These are phyloP conservation scores for Ceramica pisi DNA, from an alignment of 2,888 invertebrate genomes.

Conservation along the genomic window DNA sequence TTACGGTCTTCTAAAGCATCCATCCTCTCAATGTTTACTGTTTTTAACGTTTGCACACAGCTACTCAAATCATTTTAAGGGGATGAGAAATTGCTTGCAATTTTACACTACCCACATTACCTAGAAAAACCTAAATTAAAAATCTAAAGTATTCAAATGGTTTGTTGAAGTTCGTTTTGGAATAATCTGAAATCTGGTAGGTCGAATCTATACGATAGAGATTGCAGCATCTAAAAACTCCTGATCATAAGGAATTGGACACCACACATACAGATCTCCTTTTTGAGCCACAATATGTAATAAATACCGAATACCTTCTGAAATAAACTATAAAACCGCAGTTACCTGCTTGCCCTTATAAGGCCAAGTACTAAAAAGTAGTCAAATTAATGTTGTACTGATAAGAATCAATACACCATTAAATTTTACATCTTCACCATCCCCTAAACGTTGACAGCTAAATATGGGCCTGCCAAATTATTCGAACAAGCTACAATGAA, in stretches of 20 bases:
- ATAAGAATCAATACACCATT: constrained; percentile 37
- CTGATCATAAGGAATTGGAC: not conserved
- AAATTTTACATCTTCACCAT: constrained; percentile 41
- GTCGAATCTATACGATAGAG: not conserved
- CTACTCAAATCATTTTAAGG: not conserved
- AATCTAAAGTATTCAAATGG: too few species aligned
- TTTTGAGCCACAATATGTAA: constrained; percentile 3
- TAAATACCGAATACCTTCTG: constrained; percentile 13
- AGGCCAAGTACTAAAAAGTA: not conserved
- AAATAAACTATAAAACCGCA: constrained; percentile 13
- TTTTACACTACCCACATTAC: not conserved
- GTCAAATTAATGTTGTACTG: too few species aligned
- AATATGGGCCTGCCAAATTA: constrained; percentile 39
- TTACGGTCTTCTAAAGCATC: too few species aligned
- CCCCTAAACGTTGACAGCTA: not conserved
- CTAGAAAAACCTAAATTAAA: too few species aligned
- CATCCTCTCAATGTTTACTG: too few species aligned
- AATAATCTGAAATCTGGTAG: not conserved
- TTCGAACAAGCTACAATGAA: constrained; percentile 25
- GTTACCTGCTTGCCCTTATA: constrained; percentile 3
- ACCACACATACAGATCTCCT: constrained; percentile 24
- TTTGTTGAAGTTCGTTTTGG: not conserved
- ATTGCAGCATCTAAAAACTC: not conserved
- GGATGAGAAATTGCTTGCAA: not conserved
- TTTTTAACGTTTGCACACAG: too few species aligned